Evolutionary conservation across 2,113 vertebrate genomes (phyloP), one percentile per base, ranked within the genome.

Genomic region (Ophthalmolycus amberensis): DNA sequence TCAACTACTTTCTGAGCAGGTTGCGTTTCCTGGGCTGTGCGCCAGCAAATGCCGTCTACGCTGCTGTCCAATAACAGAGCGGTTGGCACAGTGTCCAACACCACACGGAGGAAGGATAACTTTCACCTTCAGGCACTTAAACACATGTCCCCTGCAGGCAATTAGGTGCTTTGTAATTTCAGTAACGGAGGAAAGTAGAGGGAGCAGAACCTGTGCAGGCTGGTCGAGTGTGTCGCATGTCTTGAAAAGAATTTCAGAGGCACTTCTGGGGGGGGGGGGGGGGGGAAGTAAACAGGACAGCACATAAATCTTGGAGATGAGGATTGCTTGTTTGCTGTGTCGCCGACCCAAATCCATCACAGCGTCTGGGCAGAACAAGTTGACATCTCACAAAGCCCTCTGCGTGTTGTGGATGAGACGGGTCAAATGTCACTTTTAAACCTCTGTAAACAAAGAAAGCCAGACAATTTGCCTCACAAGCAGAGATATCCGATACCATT

Each of bases 101-200:
- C 75, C 67, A 32, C 70, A 42, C 42, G 3, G 40, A 72, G 76
- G 66, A 85, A 40, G 60, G 56, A 68, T 73, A 85, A 88, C 85
- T 79, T 89, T 90, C 77, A 89, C 85, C 85, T 92, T 75, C 71
- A 22, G 78, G 75, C 85, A 44, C 22, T 63, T 63, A 80, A 89
- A 73, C 60, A 77, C 42, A 73, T 34, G 71, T 84, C 75, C 83
- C 63, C 67, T 76, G 69, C 34, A 81, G 83, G 79, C 80, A 83
- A 82, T 85, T 84, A 82, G 48, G 84, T 3, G 63, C 52, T 87
- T 84, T 78, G 85, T 86, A 70, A 85, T 71, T 75, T 59, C 79
- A 80, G 77, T 74, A 40, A 82, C 29, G 65, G 22, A 58, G 42
- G 72, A 71, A 67, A 63, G 80, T 20, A 67, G 27, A 59, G 38